phyloP scores from a whole-genome alignment of 2,113 vertebrate genomes.

The Scalopus aquaticus region DNA sequence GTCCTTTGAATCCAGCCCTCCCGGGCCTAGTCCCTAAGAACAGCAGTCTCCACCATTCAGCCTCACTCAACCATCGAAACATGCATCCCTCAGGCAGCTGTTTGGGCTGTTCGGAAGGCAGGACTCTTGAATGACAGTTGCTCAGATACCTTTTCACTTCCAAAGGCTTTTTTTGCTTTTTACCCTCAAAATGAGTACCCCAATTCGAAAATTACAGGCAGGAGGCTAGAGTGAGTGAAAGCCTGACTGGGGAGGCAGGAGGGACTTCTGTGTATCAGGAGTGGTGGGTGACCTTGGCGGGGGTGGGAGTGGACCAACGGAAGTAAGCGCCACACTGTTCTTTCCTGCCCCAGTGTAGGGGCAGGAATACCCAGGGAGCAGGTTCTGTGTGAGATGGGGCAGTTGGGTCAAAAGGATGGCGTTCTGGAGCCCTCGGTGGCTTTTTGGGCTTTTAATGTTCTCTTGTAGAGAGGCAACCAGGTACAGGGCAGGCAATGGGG shows the following conservation, averaged over 20 bases:
- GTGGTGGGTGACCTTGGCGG: too few relatives aligned
- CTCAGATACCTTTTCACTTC: not conserved
- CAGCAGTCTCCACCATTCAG: not conserved
- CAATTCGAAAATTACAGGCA: not conserved
- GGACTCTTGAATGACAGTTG: not conserved
- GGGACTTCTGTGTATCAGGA: not conserved
- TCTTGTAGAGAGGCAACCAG: too few relatives aligned
- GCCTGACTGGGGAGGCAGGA: not conserved
- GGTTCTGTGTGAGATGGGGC: too few relatives aligned
- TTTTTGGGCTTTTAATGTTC: too few relatives aligned
- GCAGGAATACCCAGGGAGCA: too few relatives aligned
- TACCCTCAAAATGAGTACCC: not conserved
- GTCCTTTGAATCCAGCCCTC: not conserved
- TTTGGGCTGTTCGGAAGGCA: not conserved
- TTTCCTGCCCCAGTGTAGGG: not conserved
- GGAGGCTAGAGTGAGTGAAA: not conserved
- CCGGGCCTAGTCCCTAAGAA: not conserved
- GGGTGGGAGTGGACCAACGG: not conserved
- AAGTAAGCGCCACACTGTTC: not conserved
- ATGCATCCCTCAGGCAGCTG: not conserved
- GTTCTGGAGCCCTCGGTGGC: too few relatives aligned
- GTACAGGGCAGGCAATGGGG: too few relatives aligned
- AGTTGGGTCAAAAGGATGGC: too few relatives aligned
- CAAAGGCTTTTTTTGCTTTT: constrained; percentile 25
- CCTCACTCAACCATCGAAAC: not conserved